Evolutionary conservation across 2,797 vertebrate species (phyloP).

Genomic region (Macropus fuliginosus): DNA sequence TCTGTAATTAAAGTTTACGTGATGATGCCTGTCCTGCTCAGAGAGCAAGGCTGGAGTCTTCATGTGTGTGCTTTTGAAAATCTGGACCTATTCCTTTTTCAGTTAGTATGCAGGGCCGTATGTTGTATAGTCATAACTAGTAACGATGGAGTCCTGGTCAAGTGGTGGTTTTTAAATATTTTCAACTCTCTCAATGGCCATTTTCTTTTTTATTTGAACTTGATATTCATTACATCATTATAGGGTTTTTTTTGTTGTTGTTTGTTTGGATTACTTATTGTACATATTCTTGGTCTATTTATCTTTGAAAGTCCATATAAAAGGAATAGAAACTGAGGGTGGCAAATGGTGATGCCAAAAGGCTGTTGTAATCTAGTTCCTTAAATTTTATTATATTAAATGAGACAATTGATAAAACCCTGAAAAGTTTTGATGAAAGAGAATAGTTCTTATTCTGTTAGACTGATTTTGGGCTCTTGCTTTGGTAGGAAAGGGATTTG

Average conservation of each 20-base stretch:
- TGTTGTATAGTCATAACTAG: neutral
- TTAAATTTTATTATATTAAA: constrained; percentile 21
- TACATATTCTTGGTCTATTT: constrained; percentile 21
- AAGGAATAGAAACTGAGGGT: constrained; percentile 20
- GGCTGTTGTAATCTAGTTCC: neutral
- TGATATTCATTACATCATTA: constrained; percentile 13
- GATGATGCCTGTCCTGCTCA: neutral
- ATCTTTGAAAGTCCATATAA: constrained; percentile 41
- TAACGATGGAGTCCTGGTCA: neutral
- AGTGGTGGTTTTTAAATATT: constrained; percentile 9
- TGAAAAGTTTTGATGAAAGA: neutral
- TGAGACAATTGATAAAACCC: constrained; percentile 16
- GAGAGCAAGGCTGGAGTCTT: neutral
- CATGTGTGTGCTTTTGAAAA: neutral
- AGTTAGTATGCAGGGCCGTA: neutral
- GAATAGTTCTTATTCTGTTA: neutral
- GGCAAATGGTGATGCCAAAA: constrained; percentile 8
- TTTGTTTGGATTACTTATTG: constrained; percentile 8
- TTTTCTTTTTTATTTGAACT: constrained; percentile 41
- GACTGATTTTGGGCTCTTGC: constrained; percentile 20
- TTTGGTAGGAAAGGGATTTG: neutral
- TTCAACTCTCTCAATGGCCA: neutral
- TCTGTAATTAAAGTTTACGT: constrained; percentile 26
- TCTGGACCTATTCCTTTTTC: neutral
- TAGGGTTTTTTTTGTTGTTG: neutral